phyloP scores from a whole-genome alignment of 1,140 invertebrate species.

The Sinonovacula constricta region DNA sequence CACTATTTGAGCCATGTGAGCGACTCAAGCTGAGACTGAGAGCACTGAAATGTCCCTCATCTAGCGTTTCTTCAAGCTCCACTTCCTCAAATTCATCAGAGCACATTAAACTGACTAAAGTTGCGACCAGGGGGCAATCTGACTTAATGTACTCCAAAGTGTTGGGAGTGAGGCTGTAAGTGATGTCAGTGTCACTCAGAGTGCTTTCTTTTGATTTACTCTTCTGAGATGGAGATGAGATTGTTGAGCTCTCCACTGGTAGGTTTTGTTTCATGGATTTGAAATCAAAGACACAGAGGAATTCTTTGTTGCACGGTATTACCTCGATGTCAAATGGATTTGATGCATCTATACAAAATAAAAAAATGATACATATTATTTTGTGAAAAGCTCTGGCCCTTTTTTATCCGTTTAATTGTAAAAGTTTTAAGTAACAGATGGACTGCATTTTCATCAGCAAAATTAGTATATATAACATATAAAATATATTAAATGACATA shows the following conservation, averaged over 20 bases:
- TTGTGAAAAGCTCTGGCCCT: too few relatives aligned
- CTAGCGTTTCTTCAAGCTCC: constrained; percentile 62
- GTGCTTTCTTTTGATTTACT: neutral
- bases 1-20: neutral
- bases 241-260: neutral
- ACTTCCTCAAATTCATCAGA: constrained; percentile 71
- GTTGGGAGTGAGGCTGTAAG: constrained; percentile 67
- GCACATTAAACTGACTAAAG: constrained; percentile 73
- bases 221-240: too few relatives aligned
- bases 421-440: too few relatives aligned
- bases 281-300: constrained; percentile 62
- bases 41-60: constrained; percentile 64
- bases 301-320: constrained; percentile 50
- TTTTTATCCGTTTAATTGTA: too few relatives aligned
- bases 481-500: too few relatives aligned
- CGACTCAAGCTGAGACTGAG: constrained; percentile 10
- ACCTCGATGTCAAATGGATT: constrained; percentile 62
- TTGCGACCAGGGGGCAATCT: constrained; percentile 71
- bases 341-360: too few relatives aligned
- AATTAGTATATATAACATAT: too few relatives aligned
- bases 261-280: constrained; percentile 20
- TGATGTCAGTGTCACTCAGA: constrained; percentile 30
- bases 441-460: too few relatives aligned
- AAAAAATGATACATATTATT: too few relatives aligned
- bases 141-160: constrained; percentile 75